Conservation (phyloP, 2,113 vertebrate genomes). For the Daubentonia madagascariensis region DNA sequence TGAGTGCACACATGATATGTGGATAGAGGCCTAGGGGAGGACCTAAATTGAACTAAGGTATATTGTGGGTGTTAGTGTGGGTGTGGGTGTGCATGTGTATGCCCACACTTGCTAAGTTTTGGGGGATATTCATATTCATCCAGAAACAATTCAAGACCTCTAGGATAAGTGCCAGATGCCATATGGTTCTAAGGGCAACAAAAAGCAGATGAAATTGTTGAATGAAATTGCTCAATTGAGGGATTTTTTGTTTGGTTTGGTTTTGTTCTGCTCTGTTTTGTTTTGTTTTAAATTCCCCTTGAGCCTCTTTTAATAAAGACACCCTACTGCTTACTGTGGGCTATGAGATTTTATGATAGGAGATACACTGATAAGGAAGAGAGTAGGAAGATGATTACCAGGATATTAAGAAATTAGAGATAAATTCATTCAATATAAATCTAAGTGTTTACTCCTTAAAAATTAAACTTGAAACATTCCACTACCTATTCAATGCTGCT, state of each 20-base stretch:
- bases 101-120: not conserved
- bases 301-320: not conserved
- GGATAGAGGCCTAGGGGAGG: not conserved
- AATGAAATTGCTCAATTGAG: not conserved
- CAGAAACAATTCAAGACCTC: not conserved
- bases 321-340: not conserved
- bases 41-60: not conserved
- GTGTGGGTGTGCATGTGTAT: fast-evolving
- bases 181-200: not conserved
- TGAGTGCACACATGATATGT: not conserved
- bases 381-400: not conserved
- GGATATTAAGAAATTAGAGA: not conserved
- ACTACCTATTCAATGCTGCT: not conserved
- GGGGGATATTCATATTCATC: not conserved
- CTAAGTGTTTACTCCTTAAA: not conserved
- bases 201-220: not conserved
- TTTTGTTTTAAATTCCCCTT: not conserved
- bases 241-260: not conserved
- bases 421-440: not conserved
- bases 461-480: not conserved
- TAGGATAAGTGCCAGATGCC: not conserved
- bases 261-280: not conserved
- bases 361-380: not conserved
- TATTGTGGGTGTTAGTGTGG: not conserved
- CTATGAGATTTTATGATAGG: not conserved